Evolutionary conservation across 2,797 vertebrate genomes (phyloP).

Genomic region (Morelia viridis): DNA sequence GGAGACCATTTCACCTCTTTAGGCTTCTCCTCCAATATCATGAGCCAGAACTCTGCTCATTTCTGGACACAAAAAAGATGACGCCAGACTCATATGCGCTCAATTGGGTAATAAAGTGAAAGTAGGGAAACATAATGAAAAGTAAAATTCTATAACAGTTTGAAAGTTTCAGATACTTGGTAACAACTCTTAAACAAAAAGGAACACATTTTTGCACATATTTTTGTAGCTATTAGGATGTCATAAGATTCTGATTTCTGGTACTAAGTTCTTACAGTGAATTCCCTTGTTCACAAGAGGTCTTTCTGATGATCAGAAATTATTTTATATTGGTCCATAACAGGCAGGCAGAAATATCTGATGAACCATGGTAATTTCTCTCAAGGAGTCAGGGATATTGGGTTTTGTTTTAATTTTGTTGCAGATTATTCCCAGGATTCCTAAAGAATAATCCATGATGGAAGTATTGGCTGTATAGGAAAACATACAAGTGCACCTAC

Average conservation of each 20-base stretch:
- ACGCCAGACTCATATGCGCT: constrained; percentile 96
- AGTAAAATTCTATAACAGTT: constrained; percentile 66
- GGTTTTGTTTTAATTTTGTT: not conserved
- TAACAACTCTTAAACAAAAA: not conserved
- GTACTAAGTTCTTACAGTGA: not conserved
- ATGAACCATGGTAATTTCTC: not conserved
- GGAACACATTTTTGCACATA: not conserved
- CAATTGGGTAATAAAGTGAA: constrained; percentile 89
- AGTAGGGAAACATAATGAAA: constrained; percentile 78
- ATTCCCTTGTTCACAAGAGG: not conserved
- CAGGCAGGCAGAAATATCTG: not conserved
- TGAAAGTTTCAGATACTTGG: constrained; percentile 11
- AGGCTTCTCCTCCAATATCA: constrained; percentile 96
- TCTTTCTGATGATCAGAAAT: not conserved
- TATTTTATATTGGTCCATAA: not conserved
- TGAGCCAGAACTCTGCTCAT: constrained; percentile 96
- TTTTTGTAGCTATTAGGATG: not conserved
- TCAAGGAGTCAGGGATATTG: not conserved
- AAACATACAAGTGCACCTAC: not conserved
- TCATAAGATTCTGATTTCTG: not conserved
- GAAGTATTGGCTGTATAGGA: not conserved
- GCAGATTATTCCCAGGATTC: not conserved
- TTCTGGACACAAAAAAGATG: constrained; percentile 98
- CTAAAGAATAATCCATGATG: not conserved
- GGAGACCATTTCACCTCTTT: constrained; percentile 95